phyloP scores from a whole-genome alignment of 1,140 invertebrate genomes.

The Apis cerana region DNA sequence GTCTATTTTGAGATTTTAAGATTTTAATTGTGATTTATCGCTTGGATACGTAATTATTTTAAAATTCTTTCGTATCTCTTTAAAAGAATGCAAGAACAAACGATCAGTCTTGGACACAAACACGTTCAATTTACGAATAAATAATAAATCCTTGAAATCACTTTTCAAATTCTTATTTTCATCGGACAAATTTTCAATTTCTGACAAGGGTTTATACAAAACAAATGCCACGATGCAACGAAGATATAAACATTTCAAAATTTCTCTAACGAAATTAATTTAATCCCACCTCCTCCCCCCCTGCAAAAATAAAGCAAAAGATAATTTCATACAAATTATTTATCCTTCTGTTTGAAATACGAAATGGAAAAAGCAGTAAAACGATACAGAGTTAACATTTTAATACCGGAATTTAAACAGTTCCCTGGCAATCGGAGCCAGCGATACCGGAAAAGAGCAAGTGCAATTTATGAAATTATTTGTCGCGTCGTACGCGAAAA shows the following conservation, averaged over 20 bases:
- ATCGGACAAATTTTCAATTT: too few relatives aligned
- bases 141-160: too few relatives aligned
- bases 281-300: not conserved
- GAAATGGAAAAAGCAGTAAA: not conserved
- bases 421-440: not conserved
- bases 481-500: not conserved
- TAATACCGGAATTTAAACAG: slow-evolving; percentile 9
- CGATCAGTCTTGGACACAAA: too few relatives aligned
- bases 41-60: too few relatives aligned
- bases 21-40: too few relatives aligned
- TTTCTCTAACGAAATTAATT: not conserved
- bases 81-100: too few relatives aligned
- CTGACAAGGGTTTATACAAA: too few relatives aligned
- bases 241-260: not conserved
- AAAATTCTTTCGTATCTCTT: too few relatives aligned
- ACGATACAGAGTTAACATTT: not conserved
- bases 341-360: not conserved
- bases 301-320: not conserved
- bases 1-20: too few relatives aligned
- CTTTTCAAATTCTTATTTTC: too few relatives aligned
- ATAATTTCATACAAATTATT: not conserved
- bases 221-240: too few relatives aligned
- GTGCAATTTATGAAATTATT: slow-evolving; percentile 13
- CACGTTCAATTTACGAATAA: too few relatives aligned
- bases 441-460: not conserved